Evolutionary conservation across 2,797 vertebrate genomes (phyloP), one percentile per base, ranked within the genome.

Genomic region (Vespertilio murinus): DNA sequence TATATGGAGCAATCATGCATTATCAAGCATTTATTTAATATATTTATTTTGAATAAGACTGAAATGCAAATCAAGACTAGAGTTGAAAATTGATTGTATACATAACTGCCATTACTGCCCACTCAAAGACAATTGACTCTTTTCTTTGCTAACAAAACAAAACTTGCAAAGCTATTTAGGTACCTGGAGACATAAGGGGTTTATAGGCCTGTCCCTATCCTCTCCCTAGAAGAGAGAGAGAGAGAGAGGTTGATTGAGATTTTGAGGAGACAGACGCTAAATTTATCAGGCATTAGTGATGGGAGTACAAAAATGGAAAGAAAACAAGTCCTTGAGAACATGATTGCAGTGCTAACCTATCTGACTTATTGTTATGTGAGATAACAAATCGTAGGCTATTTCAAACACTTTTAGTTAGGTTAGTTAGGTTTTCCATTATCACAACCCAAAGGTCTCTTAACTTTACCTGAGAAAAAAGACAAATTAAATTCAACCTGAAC

Each of bases 11-110:
- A 56, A n/a, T 49, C 47, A 91, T 75, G 86, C 22, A 45, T 87
- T 89, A 90, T 38, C 20, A 88, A 80, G 12, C 16, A 90, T 88
- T 90, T 89, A 49, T 25, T 93, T 69, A 93, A 22, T n/a, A 90
- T 25, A 59, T 13, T 25, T 73, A 85, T 81, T 81, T 73, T 81
- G 45, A 73, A 90, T 17, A 78, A 88, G 56, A 69, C 14, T 74
- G 30, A 91, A 91, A 64, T 74, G 35, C 90, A 84, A 85, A 49
- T 69, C 74, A 95, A 61, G 35, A 9, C 17, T 35, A 59, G 12
- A 40, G 3, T 35, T 35, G n/a, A 70, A n/a, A 64, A 35, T 4
- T 64, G 22, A 23, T 75, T 91, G 54, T 71, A 45, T 93, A 23
- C 52, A 61, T n/a, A 89, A 71, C 16, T n/a, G 22, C 12, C 6